Percentiles rank a stretch among this genome's conserved stretches.
Conservation (phyloP, 2,888 invertebrate species). For the Metallyticus violacea region DNA sequence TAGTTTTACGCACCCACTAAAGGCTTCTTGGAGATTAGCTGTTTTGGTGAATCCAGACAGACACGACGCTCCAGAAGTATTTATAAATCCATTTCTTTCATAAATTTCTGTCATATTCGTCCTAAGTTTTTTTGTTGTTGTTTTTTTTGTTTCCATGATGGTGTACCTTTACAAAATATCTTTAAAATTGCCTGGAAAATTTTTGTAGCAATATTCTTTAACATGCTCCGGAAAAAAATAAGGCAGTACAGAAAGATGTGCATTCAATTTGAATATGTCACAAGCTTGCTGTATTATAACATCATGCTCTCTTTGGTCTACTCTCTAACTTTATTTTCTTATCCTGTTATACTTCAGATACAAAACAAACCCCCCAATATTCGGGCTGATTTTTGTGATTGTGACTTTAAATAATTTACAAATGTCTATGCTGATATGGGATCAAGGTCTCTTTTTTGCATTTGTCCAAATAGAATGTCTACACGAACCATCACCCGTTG, state of each 20-base stretch:
- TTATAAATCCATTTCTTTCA: no score
- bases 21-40: conserved; percentile 35
- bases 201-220: conserved; percentile 26
- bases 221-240: conserved; percentile 37
- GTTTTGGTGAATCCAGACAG: conserved; percentile 30
- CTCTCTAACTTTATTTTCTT: neutral
- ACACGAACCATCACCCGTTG: conserved; percentile 38
- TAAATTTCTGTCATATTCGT: conserved; percentile 35
- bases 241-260: conserved; percentile 36
- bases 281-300: conserved; percentile 36
- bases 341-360: neutral
- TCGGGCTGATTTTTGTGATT: conserved; percentile 21
- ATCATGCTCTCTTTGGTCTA: conserved; percentile 37
- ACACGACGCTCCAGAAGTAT: no score
- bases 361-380: neutral
- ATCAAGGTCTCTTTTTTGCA: conserved; percentile 29
- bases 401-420: conserved; percentile 27
- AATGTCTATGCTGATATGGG: conserved; percentile 14
- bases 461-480: conserved; percentile 36
- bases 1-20: conserved; percentile 37
- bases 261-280: conserved; percentile 37
- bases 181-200: conserved; percentile 30
- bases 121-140: no score
- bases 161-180: conserved; percentile 26
- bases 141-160: conserved; percentile 15